Base-by-base conservation (phyloP, 2,888 invertebrate species). In the Parnassius mnemosyne region DNA sequence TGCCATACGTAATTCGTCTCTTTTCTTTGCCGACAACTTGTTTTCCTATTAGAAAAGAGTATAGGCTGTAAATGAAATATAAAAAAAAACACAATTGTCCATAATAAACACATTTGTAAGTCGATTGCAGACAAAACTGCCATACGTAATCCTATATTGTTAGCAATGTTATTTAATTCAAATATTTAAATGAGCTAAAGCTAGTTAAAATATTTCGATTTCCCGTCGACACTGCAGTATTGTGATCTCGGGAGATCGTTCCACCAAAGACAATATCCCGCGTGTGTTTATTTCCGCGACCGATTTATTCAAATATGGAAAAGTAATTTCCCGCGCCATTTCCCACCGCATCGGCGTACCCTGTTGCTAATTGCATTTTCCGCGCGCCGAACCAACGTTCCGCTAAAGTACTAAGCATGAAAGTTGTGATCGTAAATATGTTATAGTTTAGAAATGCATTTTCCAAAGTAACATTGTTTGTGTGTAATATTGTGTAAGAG, bases 251-350 rank as follows among this genome's bases (percentile, higher is more conserved):
- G 76, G 76, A 83, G 81, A 84, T 82, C 81, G 80, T 77, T 72
- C 72, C 71, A 75, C 74, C 7, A 66, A 64, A 80, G 81, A 84
- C 87, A 89, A 90, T 88, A 89, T 89, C 86, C 85, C 84, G 81
- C 71, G 75, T 70, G 69, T 89, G 83, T 89, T 89, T 89, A 84
- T 87, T 90, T 89, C 87, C 89, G 80, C 71, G 71, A 63, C 72
- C 70, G 81, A 79, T 87, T 89, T 87, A 83, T 89, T 84, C 83
- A 85, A 86, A 87, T 86, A 86, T 84, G 76, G 83, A 81, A 88
- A 84, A 81, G 80, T 85, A 82, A 90, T 91, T 88, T 89, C 91
- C 89, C 79, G 72, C 74, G 75, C 76, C 79, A 87, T 89, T 85
- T 89, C 89, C 90, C 74, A 73, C 65, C 68, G 68, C 64, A 63